A percentile compares a stretch with the other conserved stretches of the same genome.
Evolutionary conservation across 2,797 vertebrate genomes (phyloP).

Genomic region (Hozukius guyotensis): DNA sequence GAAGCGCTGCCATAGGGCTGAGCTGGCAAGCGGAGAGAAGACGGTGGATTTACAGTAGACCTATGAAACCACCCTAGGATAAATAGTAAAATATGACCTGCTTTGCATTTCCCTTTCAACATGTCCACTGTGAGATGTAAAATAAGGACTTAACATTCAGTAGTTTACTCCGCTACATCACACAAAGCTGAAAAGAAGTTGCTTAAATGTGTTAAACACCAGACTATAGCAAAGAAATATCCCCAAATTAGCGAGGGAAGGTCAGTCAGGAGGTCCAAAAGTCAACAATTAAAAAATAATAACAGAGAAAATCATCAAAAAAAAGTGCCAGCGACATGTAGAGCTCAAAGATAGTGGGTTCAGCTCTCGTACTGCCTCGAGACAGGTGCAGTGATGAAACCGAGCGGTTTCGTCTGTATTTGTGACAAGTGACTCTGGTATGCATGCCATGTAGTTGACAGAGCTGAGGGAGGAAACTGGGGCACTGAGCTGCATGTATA

Average conservation of each 20-base stretch:
- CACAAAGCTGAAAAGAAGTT: slow-evolving; percentile 1
- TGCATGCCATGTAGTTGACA: slow-evolving; percentile 44
- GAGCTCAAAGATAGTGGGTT: slow-evolving; percentile 26
- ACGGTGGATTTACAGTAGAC: slow-evolving; percentile 25
- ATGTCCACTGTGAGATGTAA: slow-evolving; percentile 48
- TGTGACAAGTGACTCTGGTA: slow-evolving; percentile 46
- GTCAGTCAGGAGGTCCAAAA: slow-evolving; percentile 18
- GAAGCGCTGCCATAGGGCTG: slow-evolving; percentile 40
- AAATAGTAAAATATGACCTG: slow-evolving; percentile 41
- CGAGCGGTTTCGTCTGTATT: slow-evolving; percentile 44
- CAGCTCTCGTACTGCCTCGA: slow-evolving; percentile 37
- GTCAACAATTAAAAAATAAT: neutral
- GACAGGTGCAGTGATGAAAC: slow-evolving; percentile 49
- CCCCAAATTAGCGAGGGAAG: neutral
- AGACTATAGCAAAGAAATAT: neutral
- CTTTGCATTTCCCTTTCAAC: slow-evolving; percentile 47
- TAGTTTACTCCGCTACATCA: slow-evolving; percentile 8
- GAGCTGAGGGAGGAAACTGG: slow-evolving; percentile 58
- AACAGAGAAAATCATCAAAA: slow-evolving; percentile 15
- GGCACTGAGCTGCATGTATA: slow-evolving; percentile 50
- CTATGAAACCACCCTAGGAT: slow-evolving; percentile 47
- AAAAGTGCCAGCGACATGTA: neutral
- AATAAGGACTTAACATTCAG: slow-evolving; percentile 49
- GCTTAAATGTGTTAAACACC: neutral
- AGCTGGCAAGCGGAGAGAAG: slow-evolving; percentile 11